A percentile compares a stretch with the other conserved stretches of the same genome.
These are phyloP conservation scores for Mesoligia furuncula DNA, from an alignment of 2,888 invertebrate species.

Conservation along the genomic window DNA sequence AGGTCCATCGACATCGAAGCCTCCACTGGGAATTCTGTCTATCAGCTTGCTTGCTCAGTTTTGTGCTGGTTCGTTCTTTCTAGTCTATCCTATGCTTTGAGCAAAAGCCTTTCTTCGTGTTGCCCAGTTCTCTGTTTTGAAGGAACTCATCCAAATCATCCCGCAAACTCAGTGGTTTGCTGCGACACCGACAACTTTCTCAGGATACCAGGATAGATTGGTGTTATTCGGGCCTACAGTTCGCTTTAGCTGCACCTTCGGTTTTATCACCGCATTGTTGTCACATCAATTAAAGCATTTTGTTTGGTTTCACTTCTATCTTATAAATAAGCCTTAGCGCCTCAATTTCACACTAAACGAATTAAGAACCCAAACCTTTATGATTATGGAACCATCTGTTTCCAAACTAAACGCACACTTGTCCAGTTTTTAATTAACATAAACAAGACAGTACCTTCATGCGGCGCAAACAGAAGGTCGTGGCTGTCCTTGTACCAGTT, in stretches of 20 bases:
- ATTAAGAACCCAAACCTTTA: constrained; percentile 13
- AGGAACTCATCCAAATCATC: neutral
- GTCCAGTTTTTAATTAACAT: constrained; percentile 63
- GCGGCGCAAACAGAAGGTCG: constrained; percentile 75
- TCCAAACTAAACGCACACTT: constrained; percentile 38
- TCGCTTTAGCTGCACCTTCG: neutral
- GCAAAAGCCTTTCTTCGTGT: neutral
- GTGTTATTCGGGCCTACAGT: neutral
- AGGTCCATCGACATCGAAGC: neutral
- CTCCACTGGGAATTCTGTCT: neutral
- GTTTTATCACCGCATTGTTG: neutral
- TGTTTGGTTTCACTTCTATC: neutral
- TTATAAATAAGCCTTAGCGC: neutral
- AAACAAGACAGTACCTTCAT: constrained; percentile 74
- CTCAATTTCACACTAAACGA: constrained; percentile 13
- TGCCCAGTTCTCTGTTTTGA: neutral
- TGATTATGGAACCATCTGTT: constrained; percentile 28
- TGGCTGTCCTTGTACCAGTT: constrained; percentile 82
- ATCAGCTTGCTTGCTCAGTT: neutral
- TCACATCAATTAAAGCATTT: neutral
- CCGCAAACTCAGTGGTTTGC: neutral
- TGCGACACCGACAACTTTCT: neutral
- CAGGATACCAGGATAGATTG: neutral
- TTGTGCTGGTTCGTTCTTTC: neutral
- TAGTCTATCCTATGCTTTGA: neutral